Conservation (phyloP, 2,797 vertebrate genomes). For the Danio kyathit region DNA sequence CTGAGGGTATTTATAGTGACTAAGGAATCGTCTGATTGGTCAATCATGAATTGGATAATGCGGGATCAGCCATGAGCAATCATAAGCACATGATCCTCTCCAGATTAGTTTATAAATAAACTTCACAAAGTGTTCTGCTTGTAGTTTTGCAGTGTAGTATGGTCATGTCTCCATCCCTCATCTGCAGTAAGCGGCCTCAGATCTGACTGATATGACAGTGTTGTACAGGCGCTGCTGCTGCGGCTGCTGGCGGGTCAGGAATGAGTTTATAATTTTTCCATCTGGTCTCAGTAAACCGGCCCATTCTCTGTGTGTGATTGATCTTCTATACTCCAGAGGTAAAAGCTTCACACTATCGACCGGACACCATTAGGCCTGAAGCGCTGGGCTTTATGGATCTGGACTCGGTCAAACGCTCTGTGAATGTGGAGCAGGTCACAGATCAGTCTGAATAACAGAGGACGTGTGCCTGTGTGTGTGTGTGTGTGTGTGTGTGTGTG, state of each 20-base stretch:
- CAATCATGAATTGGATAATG: too few relatives aligned
- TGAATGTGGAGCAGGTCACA: conserved; percentile 65
- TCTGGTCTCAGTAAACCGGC: neutral
- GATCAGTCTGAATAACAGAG: neutral
- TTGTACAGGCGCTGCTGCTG: neutral
- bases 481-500: too few relatives aligned
- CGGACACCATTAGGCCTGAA: conserved; percentile 73
- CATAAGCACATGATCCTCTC: too few relatives aligned
- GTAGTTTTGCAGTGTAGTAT: too few relatives aligned
- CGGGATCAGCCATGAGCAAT: too few relatives aligned
- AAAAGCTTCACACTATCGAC: conserved; percentile 71
- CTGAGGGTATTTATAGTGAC: too few relatives aligned
- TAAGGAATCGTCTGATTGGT: too few relatives aligned
- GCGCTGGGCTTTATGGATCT: conserved; percentile 68
- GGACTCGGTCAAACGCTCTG: conserved; percentile 66
- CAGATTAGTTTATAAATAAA: too few relatives aligned
- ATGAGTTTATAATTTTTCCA: neutral
- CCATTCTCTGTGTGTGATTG: conserved; percentile 14
- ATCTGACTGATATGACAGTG: neutral
- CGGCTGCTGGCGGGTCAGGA: neutral
- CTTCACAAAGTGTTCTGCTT: neutral
- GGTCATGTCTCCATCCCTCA: too few relatives aligned
- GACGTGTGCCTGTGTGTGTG: too few relatives aligned
- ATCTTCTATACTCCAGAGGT: neutral
- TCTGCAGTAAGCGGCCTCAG: neutral